Evolutionary conservation across 2,888 invertebrate genomes (phyloP), one percentile per base, ranked within the genome.

Genomic region (Coecobrya sp.): DNA sequence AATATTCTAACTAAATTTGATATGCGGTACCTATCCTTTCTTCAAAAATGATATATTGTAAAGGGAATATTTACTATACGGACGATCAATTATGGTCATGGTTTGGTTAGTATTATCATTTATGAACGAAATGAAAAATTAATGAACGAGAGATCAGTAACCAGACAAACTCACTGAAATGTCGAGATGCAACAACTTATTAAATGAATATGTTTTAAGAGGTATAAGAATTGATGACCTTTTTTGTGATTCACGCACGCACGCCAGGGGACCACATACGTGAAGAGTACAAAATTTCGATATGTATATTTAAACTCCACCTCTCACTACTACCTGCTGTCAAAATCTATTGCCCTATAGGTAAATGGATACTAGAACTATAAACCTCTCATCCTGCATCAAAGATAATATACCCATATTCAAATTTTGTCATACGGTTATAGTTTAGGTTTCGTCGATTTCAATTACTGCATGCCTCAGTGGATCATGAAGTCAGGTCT

Each of bases 211-310:
- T 81, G 68, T 49, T 81, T 81, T 42, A 68, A 76, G 36, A 36
- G 36, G 2, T 36, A n/a, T n/a, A 36, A 36, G n/a, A 89, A 89
- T 84, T 89, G 89, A 84, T 73, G 89, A 59, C 84, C 89, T 73
- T 89, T 27, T 89, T 30, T 68, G 82, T 59, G 55, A 73, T 55
- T 73, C 81, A 89, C 68, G 65, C 42, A 49, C 52, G 86, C 91
- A 79, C 86, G 19, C 27, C 86, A 45, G 91, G 79, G 85, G 91
- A 91, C 90, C 90, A 90, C 90, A 90, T 86, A 86, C 85, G 85
- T 85, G 62, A 36, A 62, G 27, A 59, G 82, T 42, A 89, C 42
- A 36, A 13, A 89, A 88, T 84, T 52, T 84, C n/a, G 70, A 70
- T 70, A n/a, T 68, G 13, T 22, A 25, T 30, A 11, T 68, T 68